These are phyloP conservation scores for Graphium colonna DNA, from an alignment of 2,888 invertebrate genomes.

Conservation along the genomic window DNA sequence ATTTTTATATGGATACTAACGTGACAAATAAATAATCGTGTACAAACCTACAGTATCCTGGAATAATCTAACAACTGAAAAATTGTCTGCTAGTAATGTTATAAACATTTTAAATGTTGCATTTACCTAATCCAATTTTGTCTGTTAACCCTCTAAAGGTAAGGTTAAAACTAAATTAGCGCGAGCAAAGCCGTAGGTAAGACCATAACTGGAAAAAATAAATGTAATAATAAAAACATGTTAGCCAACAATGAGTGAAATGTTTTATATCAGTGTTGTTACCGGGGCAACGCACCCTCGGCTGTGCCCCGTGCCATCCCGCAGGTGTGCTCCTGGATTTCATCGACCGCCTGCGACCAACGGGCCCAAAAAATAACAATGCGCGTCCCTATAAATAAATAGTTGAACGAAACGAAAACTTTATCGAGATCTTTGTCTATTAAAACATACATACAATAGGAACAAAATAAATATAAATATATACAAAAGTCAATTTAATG, in stretches of 20 bases:
- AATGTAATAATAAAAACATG: conserved; percentile 20
- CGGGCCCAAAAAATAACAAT: conserved; percentile 31
- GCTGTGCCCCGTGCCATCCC: conserved; percentile 37
- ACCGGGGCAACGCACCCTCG: conserved; percentile 48
- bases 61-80: too few relatives aligned
- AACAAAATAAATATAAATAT: neutral
- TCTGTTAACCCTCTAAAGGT: too few relatives aligned
- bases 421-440: neutral
- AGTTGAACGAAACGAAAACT: neutral
- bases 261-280: conserved; percentile 35
- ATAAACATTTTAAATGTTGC: too few relatives aligned
- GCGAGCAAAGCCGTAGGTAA: too few relatives aligned
- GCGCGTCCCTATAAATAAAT: neutral
- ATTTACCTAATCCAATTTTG: too few relatives aligned
- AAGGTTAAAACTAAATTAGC: too few relatives aligned
- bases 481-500: neutral
- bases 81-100: too few relatives aligned
- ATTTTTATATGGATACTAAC: too few relatives aligned
- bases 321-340: conserved; percentile 73
- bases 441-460: too few relatives aligned
- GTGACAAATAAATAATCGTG: too few relatives aligned
- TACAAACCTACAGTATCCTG: too few relatives aligned
- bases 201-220: too few relatives aligned
- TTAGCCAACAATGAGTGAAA: conserved; percentile 16
- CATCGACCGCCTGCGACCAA: conserved; percentile 71